Percentiles rank a stretch among this genome's conserved stretches.
Evolutionary conservation across 2,797 vertebrate genomes (phyloP).

Genomic region (Arnoldichthys spilopterus): DNA sequence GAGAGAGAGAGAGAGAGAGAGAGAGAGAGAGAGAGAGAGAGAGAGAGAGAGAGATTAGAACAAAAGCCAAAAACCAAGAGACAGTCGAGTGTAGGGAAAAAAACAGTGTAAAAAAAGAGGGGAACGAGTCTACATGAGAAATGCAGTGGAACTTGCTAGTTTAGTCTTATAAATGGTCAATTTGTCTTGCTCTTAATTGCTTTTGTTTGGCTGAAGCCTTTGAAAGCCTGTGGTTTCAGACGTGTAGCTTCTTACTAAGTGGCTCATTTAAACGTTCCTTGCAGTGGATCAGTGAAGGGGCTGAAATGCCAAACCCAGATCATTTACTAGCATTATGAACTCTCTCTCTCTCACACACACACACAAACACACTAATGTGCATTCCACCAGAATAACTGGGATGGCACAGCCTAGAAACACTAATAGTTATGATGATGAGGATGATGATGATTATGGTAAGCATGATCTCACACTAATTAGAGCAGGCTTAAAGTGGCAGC

Average conservation of each 20-base stretch:
- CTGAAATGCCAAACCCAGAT: conserved; percentile 16
- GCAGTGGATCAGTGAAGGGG: conserved; percentile 7
- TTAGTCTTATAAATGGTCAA: conserved; percentile 2
- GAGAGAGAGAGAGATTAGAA: neutral
- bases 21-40: neutral
- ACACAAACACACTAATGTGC: neutral
- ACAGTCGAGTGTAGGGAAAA: neutral
- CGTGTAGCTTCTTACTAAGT: neutral
- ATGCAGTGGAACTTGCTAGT: neutral
- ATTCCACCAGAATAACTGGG: neutral
- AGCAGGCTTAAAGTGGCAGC: neutral
- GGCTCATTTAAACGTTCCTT: conserved; percentile 2
- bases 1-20: neutral
- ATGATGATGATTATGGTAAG: neutral
- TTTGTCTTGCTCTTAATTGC: conserved; percentile 16
- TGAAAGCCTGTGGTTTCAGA: neutral
- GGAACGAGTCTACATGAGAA: neutral
- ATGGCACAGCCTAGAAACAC: neutral
- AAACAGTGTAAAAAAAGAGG: neutral
- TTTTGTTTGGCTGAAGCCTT: conserved; percentile 12
- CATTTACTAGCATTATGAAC: conserved; percentile 8
- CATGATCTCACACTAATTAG: neutral
- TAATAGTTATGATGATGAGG: neutral
- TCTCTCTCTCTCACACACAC: neutral
- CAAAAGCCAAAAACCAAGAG: conserved; percentile 5